Percentiles rank a stretch among this genome's conserved stretches.
phyloP scores from a whole-genome alignment of 2,113 vertebrate genomes.

The Planiliza haematocheilus region DNA sequence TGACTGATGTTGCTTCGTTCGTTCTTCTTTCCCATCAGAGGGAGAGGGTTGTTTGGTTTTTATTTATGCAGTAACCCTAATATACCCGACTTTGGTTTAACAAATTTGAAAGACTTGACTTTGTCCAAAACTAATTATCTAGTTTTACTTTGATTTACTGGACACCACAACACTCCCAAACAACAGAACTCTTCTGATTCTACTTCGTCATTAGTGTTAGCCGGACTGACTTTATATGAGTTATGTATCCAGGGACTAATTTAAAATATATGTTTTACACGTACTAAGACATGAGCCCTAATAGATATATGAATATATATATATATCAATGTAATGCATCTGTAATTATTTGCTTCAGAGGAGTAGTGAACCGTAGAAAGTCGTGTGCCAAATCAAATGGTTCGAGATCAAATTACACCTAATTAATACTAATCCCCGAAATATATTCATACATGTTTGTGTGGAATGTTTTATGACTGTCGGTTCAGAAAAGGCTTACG shows the following conservation, averaged over 20 bases:
- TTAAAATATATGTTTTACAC: slow-evolving; percentile 33
- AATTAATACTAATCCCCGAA: slow-evolving; percentile 28
- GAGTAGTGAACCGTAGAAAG: slow-evolving; percentile 23
- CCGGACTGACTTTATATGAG: background rate
- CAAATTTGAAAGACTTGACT: no score
- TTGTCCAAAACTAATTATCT: no score
- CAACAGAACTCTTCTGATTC: no score
- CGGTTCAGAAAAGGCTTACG: slow-evolving; percentile 19
- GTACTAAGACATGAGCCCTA: slow-evolving; percentile 14
- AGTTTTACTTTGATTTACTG: no score
- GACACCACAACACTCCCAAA: no score
- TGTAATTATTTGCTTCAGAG: slow-evolving; percentile 44
- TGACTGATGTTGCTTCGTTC: no score
- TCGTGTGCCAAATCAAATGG: background rate
- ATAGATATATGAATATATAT: slow-evolving; percentile 44
- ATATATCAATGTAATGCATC: slow-evolving; percentile 21
- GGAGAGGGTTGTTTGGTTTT: no score
- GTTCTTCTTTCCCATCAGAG: no score
- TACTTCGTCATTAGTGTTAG: background rate
- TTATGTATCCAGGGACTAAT: slow-evolving; percentile 15
- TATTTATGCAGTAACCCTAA: no score
- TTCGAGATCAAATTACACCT: slow-evolving; percentile 38
- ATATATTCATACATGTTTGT: slow-evolving; percentile 18
- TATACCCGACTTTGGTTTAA: background rate
- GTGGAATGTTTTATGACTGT: slow-evolving; percentile 24